phyloP scores from a whole-genome alignment of 2,113 vertebrate species.

The Numida meleagris region DNA sequence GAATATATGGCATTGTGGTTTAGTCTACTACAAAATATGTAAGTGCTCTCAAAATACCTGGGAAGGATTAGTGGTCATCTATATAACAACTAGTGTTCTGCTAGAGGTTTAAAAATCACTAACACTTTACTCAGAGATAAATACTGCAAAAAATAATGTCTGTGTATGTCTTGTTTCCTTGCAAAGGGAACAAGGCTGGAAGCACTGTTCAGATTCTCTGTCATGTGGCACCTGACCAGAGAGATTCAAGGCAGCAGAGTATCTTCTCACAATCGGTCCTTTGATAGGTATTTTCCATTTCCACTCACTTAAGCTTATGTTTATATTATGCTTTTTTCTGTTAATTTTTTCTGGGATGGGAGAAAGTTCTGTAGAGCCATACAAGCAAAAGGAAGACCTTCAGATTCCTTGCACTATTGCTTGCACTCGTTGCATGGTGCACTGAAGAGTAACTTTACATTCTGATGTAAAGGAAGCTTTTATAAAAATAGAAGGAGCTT shows the following conservation, averaged over 20 bases:
- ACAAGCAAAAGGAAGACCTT: neutral
- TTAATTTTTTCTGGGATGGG: neutral
- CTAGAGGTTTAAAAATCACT: neutral
- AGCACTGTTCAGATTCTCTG: conserved; percentile 91
- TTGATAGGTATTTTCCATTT: conserved; percentile 86
- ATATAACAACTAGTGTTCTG: neutral
- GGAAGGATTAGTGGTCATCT: neutral
- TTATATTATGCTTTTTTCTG: neutral
- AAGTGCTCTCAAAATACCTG: neutral
- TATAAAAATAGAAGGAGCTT: neutral
- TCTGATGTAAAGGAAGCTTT: neutral
- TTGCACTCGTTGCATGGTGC: neutral
- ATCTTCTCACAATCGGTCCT: conserved; percentile 90
- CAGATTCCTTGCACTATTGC: neutral
- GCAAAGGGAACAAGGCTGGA: conserved; percentile 88
- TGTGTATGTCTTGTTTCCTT: neutral
- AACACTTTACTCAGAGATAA: neutral
- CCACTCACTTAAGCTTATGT: neutral
- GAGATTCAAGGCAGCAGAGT: conserved; percentile 91
- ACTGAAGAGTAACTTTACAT: neutral
- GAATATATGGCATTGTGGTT: neutral
- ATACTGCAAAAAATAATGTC: neutral
- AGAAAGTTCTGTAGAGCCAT: neutral
- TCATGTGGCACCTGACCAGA: conserved; percentile 97
- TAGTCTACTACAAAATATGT: neutral